Base-by-base conservation (phyloP, 2,797 vertebrate species). In the Salarias fasciatus region DNA sequence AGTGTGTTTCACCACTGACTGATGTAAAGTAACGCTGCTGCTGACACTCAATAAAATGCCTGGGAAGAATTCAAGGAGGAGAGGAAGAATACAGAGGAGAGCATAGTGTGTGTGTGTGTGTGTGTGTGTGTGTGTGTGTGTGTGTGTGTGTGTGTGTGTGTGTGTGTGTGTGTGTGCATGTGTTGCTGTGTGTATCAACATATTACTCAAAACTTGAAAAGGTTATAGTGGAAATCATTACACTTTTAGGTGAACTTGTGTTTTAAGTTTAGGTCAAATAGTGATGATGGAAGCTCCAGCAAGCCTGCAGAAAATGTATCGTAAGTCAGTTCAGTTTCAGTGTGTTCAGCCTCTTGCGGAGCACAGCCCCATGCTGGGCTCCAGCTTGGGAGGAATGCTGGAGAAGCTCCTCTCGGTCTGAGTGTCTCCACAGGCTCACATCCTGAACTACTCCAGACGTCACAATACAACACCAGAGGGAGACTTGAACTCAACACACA, bases 321-420 rank as follows among this genome's bases (percentile, higher is more conserved):
- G n/a, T n/a, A n/a, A n/a, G n/a, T n/a, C n/a, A n/a, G n/a, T n/a
- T n/a, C n/a, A n/a, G n/a, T n/a, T n/a, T n/a, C n/a, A n/a, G n/a
- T n/a, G n/a, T 46, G 51, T 63, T n/a, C 6, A 14, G 67, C 61
- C 64, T 56, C 43, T 58, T 55, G 69, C 45, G 52, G 69, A 56
- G 77, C 24, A 24, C 67, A 69, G 58, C 69, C 86, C 45, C 91
- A 88, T 79, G 84, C 88, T 85, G 89, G 3, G 87, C 75, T 71
- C 47, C 73, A 82, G 84, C 80, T 71, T 86, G 72, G 70, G 59
- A 90, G 77, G 86, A 90, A 91, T 89, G 86, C 82, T 55, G 51
- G 75, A 84, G 83, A 84, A 82, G 67, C 63, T 73, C 38, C 54
- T 79, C 79, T 67, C 71, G 42, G 50, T 73, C 52, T 57, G 46